A percentile compares a stretch with the other conserved stretches of the same genome.
These are phyloP conservation scores for Osmerus eperlanus DNA, from an alignment of 2,113 vertebrate genomes.

Conservation along the genomic window DNA sequence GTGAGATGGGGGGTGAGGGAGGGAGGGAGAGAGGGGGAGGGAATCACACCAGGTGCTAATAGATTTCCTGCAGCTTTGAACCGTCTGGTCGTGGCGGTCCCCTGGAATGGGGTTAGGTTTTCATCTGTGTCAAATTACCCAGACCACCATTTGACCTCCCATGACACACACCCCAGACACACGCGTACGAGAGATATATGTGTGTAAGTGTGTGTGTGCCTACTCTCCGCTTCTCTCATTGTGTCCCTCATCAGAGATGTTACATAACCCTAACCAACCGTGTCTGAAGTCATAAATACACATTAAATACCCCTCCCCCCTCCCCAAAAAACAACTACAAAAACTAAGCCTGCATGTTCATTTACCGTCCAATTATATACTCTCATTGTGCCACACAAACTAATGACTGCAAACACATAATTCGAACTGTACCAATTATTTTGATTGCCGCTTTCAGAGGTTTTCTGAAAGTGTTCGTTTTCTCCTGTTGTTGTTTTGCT, in stretches of 20 bases:
- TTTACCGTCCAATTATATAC: too few species aligned
- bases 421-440: conserved; percentile 11
- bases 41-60: conserved; percentile 73
- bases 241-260: not conserved
- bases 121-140: conserved; percentile 74
- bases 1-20: conserved; percentile 21
- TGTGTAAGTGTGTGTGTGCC: not conserved
- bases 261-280: not conserved
- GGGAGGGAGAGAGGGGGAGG: conserved; percentile 24
- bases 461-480: conserved; percentile 22
- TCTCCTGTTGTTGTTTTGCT: not conserved
- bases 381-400: not conserved
- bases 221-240: not conserved
- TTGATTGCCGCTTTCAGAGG: conserved; percentile 32
- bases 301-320: too few species aligned
- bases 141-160: conserved; percentile 68
- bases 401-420: not conserved
- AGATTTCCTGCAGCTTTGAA: conserved; percentile 77
- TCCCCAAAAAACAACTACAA: too few species aligned
- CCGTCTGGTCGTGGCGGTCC: conserved; percentile 56
- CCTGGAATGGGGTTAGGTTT: conserved; percentile 60
- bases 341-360: too few species aligned
- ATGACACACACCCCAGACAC: conserved; percentile 47
- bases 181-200: conserved; percentile 39
- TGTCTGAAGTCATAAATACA: too few species aligned